phyloP scores from a whole-genome alignment of 2,113 vertebrate species.

The Passer montanus region DNA sequence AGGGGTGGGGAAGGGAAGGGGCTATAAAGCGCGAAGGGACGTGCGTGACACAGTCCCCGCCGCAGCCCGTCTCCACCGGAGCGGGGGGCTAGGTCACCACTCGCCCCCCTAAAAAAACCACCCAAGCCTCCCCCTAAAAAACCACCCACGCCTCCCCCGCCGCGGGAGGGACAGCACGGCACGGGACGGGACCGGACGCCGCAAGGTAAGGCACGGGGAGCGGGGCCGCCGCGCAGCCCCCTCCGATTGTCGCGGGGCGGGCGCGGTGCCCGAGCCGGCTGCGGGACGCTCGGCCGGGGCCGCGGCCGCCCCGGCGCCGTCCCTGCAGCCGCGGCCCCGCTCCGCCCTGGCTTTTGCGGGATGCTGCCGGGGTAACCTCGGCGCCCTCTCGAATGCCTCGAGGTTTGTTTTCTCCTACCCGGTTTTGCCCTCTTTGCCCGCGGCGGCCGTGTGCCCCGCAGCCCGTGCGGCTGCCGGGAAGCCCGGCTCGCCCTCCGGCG shows the following conservation, averaged over 20 bases:
- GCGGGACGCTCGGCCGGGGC: not conserved
- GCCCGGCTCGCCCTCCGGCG: not conserved
- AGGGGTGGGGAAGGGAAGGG: not conserved
- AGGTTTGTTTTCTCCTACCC: not conserved
- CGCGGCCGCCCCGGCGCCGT: not conserved
- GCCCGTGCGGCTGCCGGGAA: not conserved
- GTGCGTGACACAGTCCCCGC: not conserved
- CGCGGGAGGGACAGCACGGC: not conserved
- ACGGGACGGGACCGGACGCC: not conserved
- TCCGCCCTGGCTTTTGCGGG: not conserved
- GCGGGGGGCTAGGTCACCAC: not conserved
- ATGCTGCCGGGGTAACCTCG: not conserved
- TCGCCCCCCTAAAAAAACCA: not conserved
- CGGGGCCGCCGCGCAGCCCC: not conserved
- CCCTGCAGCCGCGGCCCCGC: not conserved
- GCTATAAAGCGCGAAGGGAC: constrained; percentile 18
- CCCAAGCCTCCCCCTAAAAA: not conserved
- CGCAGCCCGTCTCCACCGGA: not conserved
- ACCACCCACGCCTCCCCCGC: too few relatives aligned
- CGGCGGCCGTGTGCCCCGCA: not conserved
- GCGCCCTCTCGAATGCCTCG: not conserved
- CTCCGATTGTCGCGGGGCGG: not conserved
- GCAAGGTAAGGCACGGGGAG: constrained; percentile 3
- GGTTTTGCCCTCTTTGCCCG: not conserved
- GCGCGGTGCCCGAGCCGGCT: not conserved